Conservation (phyloP, 2,888 invertebrate genomes). For the Oscheius myriophilus region DNA sequence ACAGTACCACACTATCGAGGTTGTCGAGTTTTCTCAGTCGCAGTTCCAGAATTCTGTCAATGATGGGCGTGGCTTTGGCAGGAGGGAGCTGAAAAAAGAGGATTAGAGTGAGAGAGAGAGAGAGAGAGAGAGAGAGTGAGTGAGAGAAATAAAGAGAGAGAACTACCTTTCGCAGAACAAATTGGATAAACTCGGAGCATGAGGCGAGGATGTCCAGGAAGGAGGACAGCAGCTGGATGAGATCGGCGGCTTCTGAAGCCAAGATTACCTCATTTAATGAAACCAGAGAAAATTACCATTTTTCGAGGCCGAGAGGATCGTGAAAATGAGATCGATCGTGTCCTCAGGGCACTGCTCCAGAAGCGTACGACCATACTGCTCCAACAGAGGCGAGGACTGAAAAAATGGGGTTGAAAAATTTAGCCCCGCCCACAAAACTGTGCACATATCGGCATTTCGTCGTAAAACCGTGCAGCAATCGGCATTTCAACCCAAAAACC, state of each 20-base stretch:
- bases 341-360: constrained; percentile 41
- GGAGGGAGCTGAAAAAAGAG: constrained; percentile 9
- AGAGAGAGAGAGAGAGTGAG: background rate
- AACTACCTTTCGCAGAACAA: constrained; percentile 21
- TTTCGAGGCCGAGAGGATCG: background rate
- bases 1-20: background rate
- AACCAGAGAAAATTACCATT: background rate
- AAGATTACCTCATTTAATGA: background rate
- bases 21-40: constrained; percentile 77
- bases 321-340: constrained; percentile 28
- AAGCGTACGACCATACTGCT: constrained; percentile 53
- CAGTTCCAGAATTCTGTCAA: constrained; percentile 78
- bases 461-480: too few relatives aligned
- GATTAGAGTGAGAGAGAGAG: background rate
- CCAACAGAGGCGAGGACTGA: constrained; percentile 44
- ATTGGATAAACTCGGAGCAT: constrained; percentile 28
- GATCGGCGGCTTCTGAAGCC: constrained; percentile 29
- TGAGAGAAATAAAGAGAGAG: background rate
- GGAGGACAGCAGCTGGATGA: constrained; percentile 37
- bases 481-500: too few relatives aligned
- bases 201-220: constrained; percentile 44
- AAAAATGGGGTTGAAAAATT: too few relatives aligned
- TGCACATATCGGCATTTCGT: too few relatives aligned
- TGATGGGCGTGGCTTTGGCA: background rate
- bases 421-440: too few relatives aligned